Evolutionary conservation across 1,140 invertebrate genomes (phyloP).

Genomic region (Colletes gigas): DNA sequence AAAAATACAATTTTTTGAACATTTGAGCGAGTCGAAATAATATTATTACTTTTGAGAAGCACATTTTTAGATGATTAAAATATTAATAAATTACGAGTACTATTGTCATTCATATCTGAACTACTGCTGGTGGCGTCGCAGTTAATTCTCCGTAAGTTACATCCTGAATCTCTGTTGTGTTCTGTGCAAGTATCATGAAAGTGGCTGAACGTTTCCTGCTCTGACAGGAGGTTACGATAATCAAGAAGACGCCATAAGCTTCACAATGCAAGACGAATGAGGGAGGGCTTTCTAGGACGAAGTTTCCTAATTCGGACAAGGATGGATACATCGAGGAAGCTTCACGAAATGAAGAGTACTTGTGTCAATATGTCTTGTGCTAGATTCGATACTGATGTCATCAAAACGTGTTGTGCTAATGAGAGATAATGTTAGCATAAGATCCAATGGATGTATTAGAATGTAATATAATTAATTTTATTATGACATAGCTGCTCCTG

Average conservation of each 20-base stretch:
- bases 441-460: constrained; percentile 1
- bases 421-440: not conserved
- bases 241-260: too few species aligned
- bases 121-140: not conserved
- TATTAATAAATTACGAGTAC: too few species aligned
- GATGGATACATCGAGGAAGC: not conserved
- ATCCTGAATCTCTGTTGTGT: constrained; percentile 11
- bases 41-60: too few species aligned
- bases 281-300: not conserved
- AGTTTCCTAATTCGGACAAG: not conserved
- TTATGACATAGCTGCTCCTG: not conserved
- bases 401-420: not conserved
- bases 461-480: constrained; percentile 8
- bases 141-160: not conserved
- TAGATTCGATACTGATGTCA: not conserved
- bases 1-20: too few species aligned
- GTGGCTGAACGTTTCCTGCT: not conserved
- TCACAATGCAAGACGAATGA: not conserved
- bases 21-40: too few species aligned
- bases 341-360: not conserved
- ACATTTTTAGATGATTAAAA: too few species aligned
- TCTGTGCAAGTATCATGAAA: not conserved
- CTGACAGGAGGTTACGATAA: not conserved
- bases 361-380: not conserved
- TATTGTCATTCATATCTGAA: not conserved